Conservation (phyloP, 2,888 invertebrate species). For the Helleia helle region DNA sequence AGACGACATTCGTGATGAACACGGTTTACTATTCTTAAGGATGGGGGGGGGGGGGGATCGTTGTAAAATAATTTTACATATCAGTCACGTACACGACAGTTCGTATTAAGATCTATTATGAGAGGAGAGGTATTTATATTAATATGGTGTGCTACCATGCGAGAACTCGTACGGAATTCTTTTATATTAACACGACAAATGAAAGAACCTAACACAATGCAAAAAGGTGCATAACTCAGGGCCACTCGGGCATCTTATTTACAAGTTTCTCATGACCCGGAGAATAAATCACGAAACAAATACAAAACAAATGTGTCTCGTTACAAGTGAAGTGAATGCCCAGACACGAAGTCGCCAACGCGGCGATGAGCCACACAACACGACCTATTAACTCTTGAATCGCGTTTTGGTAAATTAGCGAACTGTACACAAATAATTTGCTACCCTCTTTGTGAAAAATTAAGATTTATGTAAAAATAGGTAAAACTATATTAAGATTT, state of each 20-base stretch:
- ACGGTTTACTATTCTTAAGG: too few species aligned
- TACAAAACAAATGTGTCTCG: conserved; percentile 7
- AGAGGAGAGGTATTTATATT: conserved; percentile 5
- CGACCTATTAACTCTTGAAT: neutral
- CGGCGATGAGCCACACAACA: neutral
- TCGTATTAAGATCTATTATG: neutral
- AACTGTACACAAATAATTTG: too few species aligned
- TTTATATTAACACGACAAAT: conserved; percentile 1
- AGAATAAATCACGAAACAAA: conserved; percentile 5
- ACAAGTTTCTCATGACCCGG: neutral
- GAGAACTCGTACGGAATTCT: conserved; percentile 1
- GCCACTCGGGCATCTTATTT: neutral
- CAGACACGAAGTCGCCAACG: neutral
- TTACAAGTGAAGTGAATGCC: neutral
- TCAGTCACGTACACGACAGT: neutral
- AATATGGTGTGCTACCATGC: conserved; percentile 1
- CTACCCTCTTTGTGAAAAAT: too few species aligned
- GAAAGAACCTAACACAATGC: neutral
- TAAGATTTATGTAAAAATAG: too few species aligned
- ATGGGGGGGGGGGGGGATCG: too few species aligned
- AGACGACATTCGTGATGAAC: too few species aligned
- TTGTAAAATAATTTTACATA: neutral
- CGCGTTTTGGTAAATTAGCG: conserved; percentile 3
- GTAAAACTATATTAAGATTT: too few species aligned
- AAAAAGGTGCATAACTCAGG: neutral